Percentiles rank a stretch among this genome's conserved stretches.
Evolutionary conservation across 2,888 invertebrate species (phyloP).

Genomic region (Nephrocerus scutellatus): DNA sequence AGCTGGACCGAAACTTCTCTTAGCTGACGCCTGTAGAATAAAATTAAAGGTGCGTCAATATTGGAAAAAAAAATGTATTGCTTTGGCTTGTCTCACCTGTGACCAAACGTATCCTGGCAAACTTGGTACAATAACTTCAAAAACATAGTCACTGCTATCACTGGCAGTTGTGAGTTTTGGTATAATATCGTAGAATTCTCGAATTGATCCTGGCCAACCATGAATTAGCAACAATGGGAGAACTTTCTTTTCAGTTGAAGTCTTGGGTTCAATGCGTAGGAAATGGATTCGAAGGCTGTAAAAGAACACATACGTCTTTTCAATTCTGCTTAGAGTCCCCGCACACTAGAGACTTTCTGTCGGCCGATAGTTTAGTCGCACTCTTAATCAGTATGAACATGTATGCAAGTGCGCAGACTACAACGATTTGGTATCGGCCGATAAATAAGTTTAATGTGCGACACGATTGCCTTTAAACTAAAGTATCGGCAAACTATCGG

Average conservation of each 20-base stretch:
- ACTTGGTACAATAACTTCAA: conserved; percentile 63
- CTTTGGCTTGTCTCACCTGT: conserved; percentile 44
- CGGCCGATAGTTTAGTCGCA: no score
- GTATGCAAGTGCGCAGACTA: no score
- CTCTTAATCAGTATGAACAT: no score
- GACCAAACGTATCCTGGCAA: conserved; percentile 67
- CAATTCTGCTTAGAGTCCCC: no score
- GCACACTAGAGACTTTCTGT: no score
- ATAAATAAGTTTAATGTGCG: no score
- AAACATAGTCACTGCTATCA: conserved; percentile 54
- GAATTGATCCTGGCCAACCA: conserved; percentile 80
- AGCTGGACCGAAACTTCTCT: conserved; percentile 42
- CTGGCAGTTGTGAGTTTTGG: conserved; percentile 55
- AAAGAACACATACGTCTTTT: conserved; percentile 2
- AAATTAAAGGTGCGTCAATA: neutral
- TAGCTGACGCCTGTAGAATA: conserved; percentile 30
- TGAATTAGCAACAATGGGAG: conserved; percentile 68
- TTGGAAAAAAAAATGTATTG: neutral
- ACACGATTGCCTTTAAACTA: no score
- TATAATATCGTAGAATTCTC: conserved; percentile 71
- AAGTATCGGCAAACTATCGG: no score
- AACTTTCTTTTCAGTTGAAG: conserved; percentile 48
- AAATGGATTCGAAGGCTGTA: conserved; percentile 60
- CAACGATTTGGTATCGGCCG: no score
- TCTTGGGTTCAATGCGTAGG: conserved; percentile 54